These are phyloP conservation scores for Lasioglossum albipes DNA, from an alignment of 1,140 invertebrate genomes.

Conservation along the genomic window DNA sequence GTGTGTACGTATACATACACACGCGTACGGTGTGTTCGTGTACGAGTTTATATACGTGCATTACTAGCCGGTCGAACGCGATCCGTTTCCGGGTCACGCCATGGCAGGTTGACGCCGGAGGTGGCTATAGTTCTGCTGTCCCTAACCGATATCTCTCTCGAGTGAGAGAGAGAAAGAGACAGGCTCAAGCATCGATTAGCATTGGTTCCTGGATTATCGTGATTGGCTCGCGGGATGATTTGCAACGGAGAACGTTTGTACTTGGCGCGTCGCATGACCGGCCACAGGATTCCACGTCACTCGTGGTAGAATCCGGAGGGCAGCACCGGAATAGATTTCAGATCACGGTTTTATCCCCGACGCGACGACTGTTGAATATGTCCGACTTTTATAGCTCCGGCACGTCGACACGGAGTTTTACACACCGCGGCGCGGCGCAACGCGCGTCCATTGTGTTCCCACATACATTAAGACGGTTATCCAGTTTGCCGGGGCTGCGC, in stretches of 20 bases:
- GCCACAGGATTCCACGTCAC: no score
- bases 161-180: no score
- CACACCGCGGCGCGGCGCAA: background rate
- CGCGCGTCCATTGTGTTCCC: constrained; percentile 23
- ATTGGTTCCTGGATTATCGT: constrained; percentile 71
- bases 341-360: background rate
- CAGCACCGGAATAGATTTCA: background rate
- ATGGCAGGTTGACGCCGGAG: constrained; percentile 68
- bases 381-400: background rate
- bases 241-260: constrained; percentile 12
- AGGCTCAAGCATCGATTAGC: constrained; percentile 70
- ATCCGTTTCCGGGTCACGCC: constrained; percentile 71
- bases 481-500: background rate
- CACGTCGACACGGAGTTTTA: constrained; percentile 19
- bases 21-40: background rate
- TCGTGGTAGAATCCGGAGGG: background rate
- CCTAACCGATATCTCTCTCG: constrained; percentile 48
- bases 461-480: constrained; percentile 31
- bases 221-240: constrained; percentile 54
- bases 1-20: constrained; percentile 39
- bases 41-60: constrained; percentile 40
- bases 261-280: constrained; percentile 20
- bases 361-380: background rate
- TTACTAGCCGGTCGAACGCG: constrained; percentile 36
- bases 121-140: constrained; percentile 57